Conservation (phyloP, 2,888 invertebrate genomes). For the Harpagoxenus sublaevis region DNA sequence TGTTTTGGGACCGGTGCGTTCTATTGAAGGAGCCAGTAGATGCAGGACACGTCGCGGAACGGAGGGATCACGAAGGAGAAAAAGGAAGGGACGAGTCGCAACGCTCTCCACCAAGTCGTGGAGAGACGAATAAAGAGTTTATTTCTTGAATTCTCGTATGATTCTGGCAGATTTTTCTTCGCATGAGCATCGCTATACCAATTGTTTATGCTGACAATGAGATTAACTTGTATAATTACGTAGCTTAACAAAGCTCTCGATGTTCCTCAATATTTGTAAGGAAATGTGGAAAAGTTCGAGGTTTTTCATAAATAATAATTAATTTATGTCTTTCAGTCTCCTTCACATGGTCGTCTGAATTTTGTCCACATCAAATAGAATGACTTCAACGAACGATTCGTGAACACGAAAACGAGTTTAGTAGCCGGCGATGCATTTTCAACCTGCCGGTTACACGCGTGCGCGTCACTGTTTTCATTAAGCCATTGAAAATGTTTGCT, state of each 20-base stretch:
- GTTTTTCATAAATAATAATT: neutral
- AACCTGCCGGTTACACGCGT: slow-evolving; percentile 46
- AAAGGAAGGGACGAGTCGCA: neutral
- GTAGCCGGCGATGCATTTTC: slow-evolving; percentile 15
- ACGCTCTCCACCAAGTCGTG: neutral
- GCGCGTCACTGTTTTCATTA: slow-evolving; percentile 73
- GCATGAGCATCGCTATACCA: neutral
- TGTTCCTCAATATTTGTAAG: neutral
- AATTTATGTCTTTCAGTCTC: neutral
- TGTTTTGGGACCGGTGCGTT: slow-evolving; percentile 64
- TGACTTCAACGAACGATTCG: neutral
- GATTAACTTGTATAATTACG: neutral
- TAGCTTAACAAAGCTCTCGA: neutral
- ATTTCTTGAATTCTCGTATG: neutral
- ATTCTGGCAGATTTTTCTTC: neutral
- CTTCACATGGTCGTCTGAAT: neutral
- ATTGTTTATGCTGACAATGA: no score
- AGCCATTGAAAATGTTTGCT: slow-evolving; percentile 71
- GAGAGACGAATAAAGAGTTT: slow-evolving; percentile 1
- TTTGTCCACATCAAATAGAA: neutral
- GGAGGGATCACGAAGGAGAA: neutral
- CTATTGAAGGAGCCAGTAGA: slow-evolving; percentile 16
- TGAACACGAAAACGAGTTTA: neutral
- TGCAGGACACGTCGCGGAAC: slow-evolving; percentile 28
- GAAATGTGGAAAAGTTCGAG: neutral